Conservation (phyloP, 2,797 vertebrate genomes). For the Dendrocincla fuliginosa region DNA sequence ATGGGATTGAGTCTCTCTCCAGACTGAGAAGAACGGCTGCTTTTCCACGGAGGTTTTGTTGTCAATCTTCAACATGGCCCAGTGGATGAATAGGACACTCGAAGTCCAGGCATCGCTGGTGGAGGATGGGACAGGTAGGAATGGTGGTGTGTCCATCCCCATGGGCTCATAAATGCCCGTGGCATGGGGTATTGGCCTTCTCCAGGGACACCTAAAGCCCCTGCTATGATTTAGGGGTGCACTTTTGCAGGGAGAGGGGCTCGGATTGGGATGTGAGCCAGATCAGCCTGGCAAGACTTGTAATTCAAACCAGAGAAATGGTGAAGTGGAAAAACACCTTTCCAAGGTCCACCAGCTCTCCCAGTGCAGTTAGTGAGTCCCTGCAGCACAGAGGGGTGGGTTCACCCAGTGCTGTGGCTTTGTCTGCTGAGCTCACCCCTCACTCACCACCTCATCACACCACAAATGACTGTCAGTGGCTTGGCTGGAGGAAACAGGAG, state of each 20-base stretch:
- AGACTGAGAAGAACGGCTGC: background rate
- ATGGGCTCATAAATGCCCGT: accelerated
- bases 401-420: background rate
- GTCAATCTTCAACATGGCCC: accelerated
- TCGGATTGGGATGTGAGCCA: background rate
- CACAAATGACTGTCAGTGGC: background rate
- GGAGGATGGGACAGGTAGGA: background rate
- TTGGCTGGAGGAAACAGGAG: background rate
- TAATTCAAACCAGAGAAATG: background rate
- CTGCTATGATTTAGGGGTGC: background rate
- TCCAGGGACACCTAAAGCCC: background rate
- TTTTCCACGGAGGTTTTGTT: background rate
- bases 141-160: background rate
- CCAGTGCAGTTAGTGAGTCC: accelerated
- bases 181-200: background rate
- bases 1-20: accelerated
- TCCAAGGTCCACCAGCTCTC: background rate
- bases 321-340: accelerated
- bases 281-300: background rate
- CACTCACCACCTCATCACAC: accelerated
- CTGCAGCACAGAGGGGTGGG: background rate
- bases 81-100: accelerated
- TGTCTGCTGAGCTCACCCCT: accelerated
- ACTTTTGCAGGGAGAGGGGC: accelerated
- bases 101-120: accelerated